Percentiles rank a stretch among this genome's conserved stretches.
Conservation (phyloP, 2,888 invertebrate genomes). For the Drosophila histrio region DNA sequence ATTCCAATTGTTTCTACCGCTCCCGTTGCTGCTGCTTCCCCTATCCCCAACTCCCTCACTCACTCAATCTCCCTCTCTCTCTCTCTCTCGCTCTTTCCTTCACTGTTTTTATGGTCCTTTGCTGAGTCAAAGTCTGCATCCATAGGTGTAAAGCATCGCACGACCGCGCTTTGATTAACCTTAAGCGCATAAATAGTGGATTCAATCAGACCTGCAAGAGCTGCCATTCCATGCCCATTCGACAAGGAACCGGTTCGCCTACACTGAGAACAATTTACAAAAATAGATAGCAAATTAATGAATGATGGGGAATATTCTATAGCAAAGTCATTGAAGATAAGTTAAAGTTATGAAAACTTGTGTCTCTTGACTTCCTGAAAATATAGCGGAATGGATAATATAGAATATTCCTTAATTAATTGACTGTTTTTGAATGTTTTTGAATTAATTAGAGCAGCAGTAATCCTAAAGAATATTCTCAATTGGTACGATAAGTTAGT, state of each 20-base stretch:
- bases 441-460: no score
- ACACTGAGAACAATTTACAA: slow-evolving; percentile 30
- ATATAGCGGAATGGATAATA: no score
- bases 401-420: no score
- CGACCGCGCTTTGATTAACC: slow-evolving; percentile 81
- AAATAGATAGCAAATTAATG: neutral
- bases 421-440: no score
- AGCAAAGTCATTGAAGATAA: no score
- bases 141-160: slow-evolving; percentile 73
- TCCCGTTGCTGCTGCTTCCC: slow-evolving; percentile 26
- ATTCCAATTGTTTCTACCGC: slow-evolving; percentile 76
- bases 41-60: slow-evolving; percentile 1
- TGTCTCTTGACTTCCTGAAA: no score
- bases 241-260: slow-evolving; percentile 54
- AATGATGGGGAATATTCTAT: no score
- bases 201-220: slow-evolving; percentile 75
- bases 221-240: slow-evolving; percentile 58
- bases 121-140: slow-evolving; percentile 13
- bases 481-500: no score
- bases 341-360: no score
- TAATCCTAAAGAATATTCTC: neutral
- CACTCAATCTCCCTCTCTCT: neutral
- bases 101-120: slow-evolving; percentile 20
- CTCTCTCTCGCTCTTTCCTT: slow-evolving; percentile 3
- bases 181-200: slow-evolving; percentile 81